These are phyloP conservation scores for Pterocles orientalis DNA, from an alignment of 2,113 vertebrate genomes.

Conservation along the genomic window DNA sequence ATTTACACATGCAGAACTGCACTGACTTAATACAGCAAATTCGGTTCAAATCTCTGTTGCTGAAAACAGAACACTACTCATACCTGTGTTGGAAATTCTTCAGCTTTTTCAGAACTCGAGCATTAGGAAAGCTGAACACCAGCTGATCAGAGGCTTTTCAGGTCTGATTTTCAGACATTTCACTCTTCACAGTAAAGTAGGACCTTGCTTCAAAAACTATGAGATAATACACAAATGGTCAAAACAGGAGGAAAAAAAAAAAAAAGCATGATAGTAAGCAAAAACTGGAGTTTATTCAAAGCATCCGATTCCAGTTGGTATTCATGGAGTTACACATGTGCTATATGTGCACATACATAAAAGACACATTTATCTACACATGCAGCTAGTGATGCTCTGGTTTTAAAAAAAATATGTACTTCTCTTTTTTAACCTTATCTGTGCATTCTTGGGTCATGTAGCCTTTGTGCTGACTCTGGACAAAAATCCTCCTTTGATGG, in stretches of 20 bases:
- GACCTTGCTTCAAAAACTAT: neutral
- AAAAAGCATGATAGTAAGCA: neutral
- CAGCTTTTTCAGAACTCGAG: neutral
- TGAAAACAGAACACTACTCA: neutral
- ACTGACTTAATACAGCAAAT: neutral
- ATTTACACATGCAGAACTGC: neutral
- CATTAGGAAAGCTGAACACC: neutral
- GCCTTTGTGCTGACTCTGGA: slow-evolving; percentile 80
- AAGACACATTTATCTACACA: neutral
- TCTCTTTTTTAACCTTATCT: slow-evolving; percentile 75
- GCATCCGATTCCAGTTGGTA: neutral
- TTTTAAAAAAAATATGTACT: neutral
- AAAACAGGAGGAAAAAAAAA: neutral
- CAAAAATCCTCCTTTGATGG: slow-evolving; percentile 83
- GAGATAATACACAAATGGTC: neutral
- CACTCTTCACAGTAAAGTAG: neutral
- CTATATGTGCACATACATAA: neutral
- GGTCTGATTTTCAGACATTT: neutral
- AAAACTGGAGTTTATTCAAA: neutral
- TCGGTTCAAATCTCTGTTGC: neutral
- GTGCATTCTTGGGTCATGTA: slow-evolving; percentile 74
- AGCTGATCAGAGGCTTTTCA: neutral
- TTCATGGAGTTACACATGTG: neutral
- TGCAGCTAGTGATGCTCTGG: neutral
- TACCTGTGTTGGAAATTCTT: neutral